Evolutionary conservation across 2,888 invertebrate genomes (phyloP).

Genomic region (Pollenia amentaria): DNA sequence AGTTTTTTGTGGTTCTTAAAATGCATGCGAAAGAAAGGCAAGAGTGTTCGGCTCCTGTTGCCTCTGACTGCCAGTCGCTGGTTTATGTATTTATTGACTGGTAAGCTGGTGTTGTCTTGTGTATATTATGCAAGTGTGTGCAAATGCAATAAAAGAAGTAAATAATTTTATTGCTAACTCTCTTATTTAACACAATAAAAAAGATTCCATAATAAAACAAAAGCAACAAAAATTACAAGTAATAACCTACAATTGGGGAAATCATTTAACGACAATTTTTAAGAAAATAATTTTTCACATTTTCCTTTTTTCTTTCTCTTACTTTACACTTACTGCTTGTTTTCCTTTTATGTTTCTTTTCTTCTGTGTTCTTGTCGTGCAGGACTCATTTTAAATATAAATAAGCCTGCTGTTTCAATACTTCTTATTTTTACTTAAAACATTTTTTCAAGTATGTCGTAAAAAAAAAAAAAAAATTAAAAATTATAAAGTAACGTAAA

Average conservation of each 20-base stretch:
- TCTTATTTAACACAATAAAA: too few relatives aligned
- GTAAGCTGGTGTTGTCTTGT: too few relatives aligned
- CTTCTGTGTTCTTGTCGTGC: slow-evolving; percentile 1
- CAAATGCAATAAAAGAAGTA: not conserved
- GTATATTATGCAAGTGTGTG: not conserved
- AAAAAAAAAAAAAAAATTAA: not conserved
- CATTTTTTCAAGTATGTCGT: not conserved
- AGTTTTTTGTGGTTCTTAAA: too few relatives aligned
- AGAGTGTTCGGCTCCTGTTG: too few relatives aligned
- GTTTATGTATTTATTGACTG: too few relatives aligned
- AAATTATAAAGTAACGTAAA: slow-evolving; percentile 58
- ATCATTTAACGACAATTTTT: slow-evolving; percentile 73
- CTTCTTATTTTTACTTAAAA: not conserved
- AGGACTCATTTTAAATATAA: slow-evolving; percentile 61
- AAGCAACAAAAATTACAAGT: slow-evolving; percentile 29
- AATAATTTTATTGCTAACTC: slow-evolving; percentile 31
- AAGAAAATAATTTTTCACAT: slow-evolving; percentile 32
- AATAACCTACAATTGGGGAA: slow-evolving; percentile 70
- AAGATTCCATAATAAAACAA: slow-evolving; percentile 14
- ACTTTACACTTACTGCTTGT: slow-evolving; percentile 2
- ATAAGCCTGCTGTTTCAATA: slow-evolving; percentile 66
- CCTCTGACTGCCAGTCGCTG: too few relatives aligned
- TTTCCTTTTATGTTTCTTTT: slow-evolving; percentile 36
- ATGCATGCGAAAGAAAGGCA: too few relatives aligned
- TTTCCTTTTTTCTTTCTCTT: not conserved